These are phyloP conservation scores for Andrena praecox DNA, from an alignment of 2,888 invertebrate genomes.

Conservation along the genomic window DNA sequence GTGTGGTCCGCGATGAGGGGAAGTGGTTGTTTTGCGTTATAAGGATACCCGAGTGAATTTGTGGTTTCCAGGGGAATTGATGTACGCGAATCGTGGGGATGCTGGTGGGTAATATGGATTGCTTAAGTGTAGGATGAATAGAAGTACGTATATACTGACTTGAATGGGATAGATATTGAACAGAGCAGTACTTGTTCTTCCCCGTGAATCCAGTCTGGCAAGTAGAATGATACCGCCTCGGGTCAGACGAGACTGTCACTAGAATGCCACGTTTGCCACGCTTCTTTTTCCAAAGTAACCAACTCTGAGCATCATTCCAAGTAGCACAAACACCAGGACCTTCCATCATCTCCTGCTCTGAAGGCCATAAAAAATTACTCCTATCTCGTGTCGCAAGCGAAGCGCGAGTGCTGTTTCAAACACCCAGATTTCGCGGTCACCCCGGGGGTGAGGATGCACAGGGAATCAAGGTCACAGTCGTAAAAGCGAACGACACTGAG, in stretches of 20 bases:
- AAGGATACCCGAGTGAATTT: not conserved
- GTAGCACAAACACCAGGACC: too few relatives aligned
- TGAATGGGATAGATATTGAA: too few relatives aligned
- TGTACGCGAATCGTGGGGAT: not conserved
- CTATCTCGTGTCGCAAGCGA: not conserved
- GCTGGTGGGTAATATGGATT: not conserved
- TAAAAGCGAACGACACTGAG: conserved; percentile 71
- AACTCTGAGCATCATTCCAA: too few relatives aligned
- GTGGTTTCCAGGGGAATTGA: not conserved
- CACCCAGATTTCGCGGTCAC: conserved; percentile 59
- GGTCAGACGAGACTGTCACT: not conserved
- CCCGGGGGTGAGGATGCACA: conserved; percentile 57
- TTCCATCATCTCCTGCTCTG: too few relatives aligned
- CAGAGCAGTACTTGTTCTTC: not conserved
- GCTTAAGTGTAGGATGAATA: not conserved
- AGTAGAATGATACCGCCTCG: not conserved
- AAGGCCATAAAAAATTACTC: too few relatives aligned
- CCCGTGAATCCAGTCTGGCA: not conserved
- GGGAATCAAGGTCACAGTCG: conserved; percentile 78
- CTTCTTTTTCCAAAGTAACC: not conserved
- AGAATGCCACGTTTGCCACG: not conserved
- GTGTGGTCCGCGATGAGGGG: not conserved
- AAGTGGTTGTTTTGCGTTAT: not conserved
- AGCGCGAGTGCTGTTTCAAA: conserved; percentile 1
- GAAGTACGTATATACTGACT: too few relatives aligned